Base-by-base conservation (phyloP, 2,888 invertebrate species). In the Amiota mariae region DNA sequence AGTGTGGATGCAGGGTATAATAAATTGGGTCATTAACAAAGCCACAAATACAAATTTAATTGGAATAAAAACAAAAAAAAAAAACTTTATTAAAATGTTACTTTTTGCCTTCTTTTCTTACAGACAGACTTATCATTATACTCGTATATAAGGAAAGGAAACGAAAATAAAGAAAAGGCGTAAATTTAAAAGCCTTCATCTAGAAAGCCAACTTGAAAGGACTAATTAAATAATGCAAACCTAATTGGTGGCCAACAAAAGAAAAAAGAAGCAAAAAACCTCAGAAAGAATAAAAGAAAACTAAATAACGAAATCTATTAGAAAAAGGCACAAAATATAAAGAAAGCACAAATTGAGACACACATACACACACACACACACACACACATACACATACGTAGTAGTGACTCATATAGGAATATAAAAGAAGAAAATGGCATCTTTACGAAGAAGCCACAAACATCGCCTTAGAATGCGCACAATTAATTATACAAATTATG, bases 401-500 rank as follows among this genome's bases (percentile, higher is more conserved):
- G n/a, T n/a, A n/a, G n/a, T 36, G 8, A 4, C 36, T 36, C 36
- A 36, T 36, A 36, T 59, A 72, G 47, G 73, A 36, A 73, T 71
- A 49, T 64, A 61, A 63, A 71, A 70, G 36, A 18, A 67, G 56
- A 73, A 76, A 49, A 77, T 77, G 74, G 73, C 74, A 36, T 70
- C 73, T 15, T 15, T 71, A 10, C 24, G 61, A 3, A 80, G 75
- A 77, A 71, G 76, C 48, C 78, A 78, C 74, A 80, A 79, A 76
- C 78, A 79, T 70, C 78, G 76, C 18, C 54, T 70, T 24, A 51
- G 68, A 64, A 54, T 47, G 18, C 48, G 77, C 51, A 66, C 70
- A 24, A 78, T 80, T 68, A 85, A 81, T 78, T 81, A 79, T 73
- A 79, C 80, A 67, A 88, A 87, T 80, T 88, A 84, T 75, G 84